A percentile compares a stretch with the other conserved stretches of the same genome.
These are phyloP conservation scores for Acipenser ruthenus DNA, from an alignment of 2,797 vertebrate genomes.

Conservation along the genomic window DNA sequence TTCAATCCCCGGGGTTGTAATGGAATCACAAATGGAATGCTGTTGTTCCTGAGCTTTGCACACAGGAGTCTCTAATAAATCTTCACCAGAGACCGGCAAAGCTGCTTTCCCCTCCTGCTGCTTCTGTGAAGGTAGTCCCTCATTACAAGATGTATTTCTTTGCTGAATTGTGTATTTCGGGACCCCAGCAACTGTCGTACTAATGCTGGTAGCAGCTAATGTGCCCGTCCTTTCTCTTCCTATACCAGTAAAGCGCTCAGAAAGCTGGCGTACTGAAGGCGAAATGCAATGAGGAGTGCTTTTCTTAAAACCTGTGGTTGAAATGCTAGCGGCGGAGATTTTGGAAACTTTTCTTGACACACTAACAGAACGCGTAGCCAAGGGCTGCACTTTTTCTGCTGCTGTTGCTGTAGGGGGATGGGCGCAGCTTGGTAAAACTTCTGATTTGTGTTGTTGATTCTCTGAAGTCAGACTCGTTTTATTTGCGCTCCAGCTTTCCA, in stretches of 20 bases:
- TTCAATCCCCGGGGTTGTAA: conserved; percentile 57
- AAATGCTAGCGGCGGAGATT: conserved; percentile 62
- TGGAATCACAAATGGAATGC: conserved; percentile 51
- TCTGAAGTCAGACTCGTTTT: conserved; percentile 30
- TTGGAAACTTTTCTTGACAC: conserved; percentile 77
- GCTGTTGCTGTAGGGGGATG: conserved; percentile 47
- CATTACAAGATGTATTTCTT: conserved; percentile 23
- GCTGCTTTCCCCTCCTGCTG: conserved; percentile 38
- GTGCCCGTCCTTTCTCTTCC: conserved; percentile 29
- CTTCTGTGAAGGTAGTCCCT: conserved; percentile 19
- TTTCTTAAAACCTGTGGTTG: conserved; percentile 64
- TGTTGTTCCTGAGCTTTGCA: conserved; percentile 35
- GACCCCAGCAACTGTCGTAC: conserved; percentile 18
- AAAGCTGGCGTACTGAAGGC: conserved; percentile 85
- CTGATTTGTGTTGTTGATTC: conserved; percentile 41
- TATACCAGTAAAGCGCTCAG: conserved; percentile 61
- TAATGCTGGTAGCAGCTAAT: conserved; percentile 24
- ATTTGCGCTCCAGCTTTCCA: conserved; percentile 63
- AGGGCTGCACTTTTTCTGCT: conserved; percentile 37
- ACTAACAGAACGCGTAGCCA: conserved; percentile 52
- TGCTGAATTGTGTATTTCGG: conserved; percentile 37
- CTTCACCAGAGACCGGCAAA: conserved; percentile 30
- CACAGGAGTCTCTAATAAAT: conserved; percentile 24
- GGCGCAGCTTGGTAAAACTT: conserved; percentile 44
- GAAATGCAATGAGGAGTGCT: conserved; percentile 64